Base-by-base conservation (phyloP, 1,140 invertebrate species). In the Melipona quadrifasciata region DNA sequence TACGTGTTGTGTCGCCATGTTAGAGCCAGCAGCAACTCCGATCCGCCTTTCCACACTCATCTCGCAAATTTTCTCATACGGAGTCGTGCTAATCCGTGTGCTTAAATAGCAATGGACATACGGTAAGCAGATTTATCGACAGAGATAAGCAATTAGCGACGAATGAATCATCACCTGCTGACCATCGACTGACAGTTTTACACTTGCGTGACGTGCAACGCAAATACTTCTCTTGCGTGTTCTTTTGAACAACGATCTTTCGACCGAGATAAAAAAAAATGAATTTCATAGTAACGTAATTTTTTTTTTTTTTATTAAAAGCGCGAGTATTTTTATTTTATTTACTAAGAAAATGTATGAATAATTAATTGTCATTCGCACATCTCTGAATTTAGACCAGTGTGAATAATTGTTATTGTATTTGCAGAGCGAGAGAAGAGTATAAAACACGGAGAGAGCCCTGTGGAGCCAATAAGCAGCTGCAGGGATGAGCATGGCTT, bases 401-500 rank as follows among this genome's bases (percentile, higher is more conserved):
- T 8, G 0, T 47, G 39, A 47, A 47, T 47, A 47, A 47, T 47
- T 47, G 8, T 47, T 47, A 47, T 19, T n/a, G 1, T 84, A 8
- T 80, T 84, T 80, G 1, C 80, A 95, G 95, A 95, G 95, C 95
- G 95, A 95, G 95, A 95, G 95, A 95, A 95, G 94, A 94, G 87
- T 93, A 89, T 92, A 92, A 93, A 94, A 91, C 90, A 94, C 94
- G 93, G 93, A 93, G 95, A 95, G 93, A 93, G 93, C 94, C 95
- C 95, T 95, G 95, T 95, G 92, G 94, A 95, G 94, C 95, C 95
- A 86, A 94, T 95, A 93, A 95, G 95, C 95, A 95, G 95, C 95
- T 95, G 93, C 95, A 95, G 95, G 95, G 95, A 95, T 94, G 96
- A 96, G 94, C 94, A 95, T 95, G 95, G 96, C 86, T 96, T 96